Evolutionary conservation across 2,888 invertebrate genomes (phyloP).

Genomic region (Apoderus coryli): DNA sequence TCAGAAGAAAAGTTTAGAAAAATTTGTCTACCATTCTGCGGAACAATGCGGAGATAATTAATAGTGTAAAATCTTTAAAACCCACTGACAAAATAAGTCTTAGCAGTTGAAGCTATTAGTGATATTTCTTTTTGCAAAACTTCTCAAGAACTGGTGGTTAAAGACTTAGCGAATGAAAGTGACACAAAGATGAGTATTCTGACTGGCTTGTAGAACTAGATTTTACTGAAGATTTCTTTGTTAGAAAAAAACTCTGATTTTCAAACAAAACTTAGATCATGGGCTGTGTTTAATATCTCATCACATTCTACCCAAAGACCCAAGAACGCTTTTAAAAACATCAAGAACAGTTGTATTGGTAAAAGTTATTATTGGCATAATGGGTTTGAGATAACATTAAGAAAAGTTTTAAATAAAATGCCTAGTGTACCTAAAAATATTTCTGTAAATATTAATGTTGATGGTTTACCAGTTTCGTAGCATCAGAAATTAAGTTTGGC

Average conservation of each 20-base stretch:
- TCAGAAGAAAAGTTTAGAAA: too few relatives aligned
- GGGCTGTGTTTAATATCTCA: conserved; percentile 12
- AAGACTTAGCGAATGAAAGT: too few relatives aligned
- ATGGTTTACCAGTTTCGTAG: conserved; percentile 17
- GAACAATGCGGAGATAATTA: too few relatives aligned
- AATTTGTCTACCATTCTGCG: too few relatives aligned
- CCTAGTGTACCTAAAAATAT: conserved; percentile 9
- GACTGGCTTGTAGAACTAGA: too few relatives aligned
- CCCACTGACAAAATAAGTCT: too few relatives aligned
- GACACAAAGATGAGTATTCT: too few relatives aligned
- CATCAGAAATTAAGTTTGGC: conserved; percentile 18
- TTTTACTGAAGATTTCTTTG: too few relatives aligned
- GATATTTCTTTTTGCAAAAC: too few relatives aligned
- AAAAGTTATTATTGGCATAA: conserved; percentile 14
- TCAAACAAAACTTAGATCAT: conserved; percentile 9
- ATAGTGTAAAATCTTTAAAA: too few relatives aligned
- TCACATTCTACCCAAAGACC: conserved; percentile 5
- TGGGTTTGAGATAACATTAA: conserved; percentile 11
- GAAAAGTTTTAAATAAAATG: conserved; percentile 6
- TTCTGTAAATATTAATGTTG: conserved; percentile 16
- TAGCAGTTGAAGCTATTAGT: too few relatives aligned
- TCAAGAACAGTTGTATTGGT: neutral
- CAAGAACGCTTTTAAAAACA: conserved; percentile 5
- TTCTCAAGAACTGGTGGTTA: too few relatives aligned
- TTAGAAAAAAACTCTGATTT: conserved; percentile 8